These are phyloP conservation scores for Euplagia quadripunctaria DNA, from an alignment of 2,888 invertebrate species.

Conservation along the genomic window DNA sequence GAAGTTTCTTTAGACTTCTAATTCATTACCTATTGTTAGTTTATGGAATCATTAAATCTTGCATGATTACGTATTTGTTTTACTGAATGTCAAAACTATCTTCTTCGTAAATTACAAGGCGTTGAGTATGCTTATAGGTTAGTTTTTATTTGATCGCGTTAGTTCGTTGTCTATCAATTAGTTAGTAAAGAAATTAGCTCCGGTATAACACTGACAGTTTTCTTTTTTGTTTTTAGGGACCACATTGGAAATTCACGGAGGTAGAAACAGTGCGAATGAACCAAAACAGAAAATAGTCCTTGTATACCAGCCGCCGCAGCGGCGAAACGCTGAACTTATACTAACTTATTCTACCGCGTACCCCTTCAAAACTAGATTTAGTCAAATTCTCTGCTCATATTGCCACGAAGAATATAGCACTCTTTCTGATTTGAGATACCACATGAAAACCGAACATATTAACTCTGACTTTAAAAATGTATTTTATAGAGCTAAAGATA, in stretches of 20 bases:
- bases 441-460: slow-evolving; percentile 73
- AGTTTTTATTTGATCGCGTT: slow-evolving; percentile 29
- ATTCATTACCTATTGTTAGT: slow-evolving; percentile 6
- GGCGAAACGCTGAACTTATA: slow-evolving; percentile 81
- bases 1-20: slow-evolving; percentile 51
- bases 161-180: slow-evolving; percentile 9
- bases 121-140: slow-evolving; percentile 18
- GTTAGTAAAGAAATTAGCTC: slow-evolving; percentile 38
- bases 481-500: slow-evolving; percentile 80
- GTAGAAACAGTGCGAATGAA: slow-evolving; percentile 73
- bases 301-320: slow-evolving; percentile 80
- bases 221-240: slow-evolving; percentile 85
- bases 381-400: slow-evolving; percentile 79
- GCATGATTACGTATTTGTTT: slow-evolving; percentile 15
- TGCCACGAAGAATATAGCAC: slow-evolving; percentile 77
- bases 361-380: slow-evolving; percentile 81
- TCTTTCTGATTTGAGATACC: slow-evolving; percentile 69
- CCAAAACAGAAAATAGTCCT: slow-evolving; percentile 81
- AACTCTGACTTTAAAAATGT: slow-evolving; percentile 77
- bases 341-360: slow-evolving; percentile 78
- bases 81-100: neutral
- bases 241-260: slow-evolving; percentile 80
- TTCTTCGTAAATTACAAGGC: slow-evolving; percentile 4
- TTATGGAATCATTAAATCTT: slow-evolving; percentile 4
- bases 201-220: slow-evolving; percentile 77